Evolutionary conservation across 2,888 invertebrate genomes (phyloP).

Genomic region (Exocentrus adspersus): DNA sequence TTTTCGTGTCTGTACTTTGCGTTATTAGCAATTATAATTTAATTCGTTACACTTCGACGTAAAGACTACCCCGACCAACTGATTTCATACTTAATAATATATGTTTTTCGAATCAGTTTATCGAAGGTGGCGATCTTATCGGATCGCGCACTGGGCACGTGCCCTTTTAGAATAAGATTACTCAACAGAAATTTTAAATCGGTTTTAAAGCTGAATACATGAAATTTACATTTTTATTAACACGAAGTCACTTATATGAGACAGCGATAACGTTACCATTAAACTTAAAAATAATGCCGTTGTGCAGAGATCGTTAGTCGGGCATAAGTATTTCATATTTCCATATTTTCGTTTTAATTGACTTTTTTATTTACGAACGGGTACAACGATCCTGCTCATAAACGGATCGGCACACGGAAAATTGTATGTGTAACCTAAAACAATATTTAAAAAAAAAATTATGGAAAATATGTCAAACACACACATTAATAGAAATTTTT

Average conservation of each 20-base stretch:
- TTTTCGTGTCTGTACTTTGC: background rate
- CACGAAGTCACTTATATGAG: background rate
- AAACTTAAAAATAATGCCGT: background rate
- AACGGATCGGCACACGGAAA: too few relatives aligned
- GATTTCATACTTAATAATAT: background rate
- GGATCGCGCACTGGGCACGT: background rate
- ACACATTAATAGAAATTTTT: too few relatives aligned
- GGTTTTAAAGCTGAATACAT: background rate
- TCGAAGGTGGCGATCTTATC: slow-evolving; percentile 1
- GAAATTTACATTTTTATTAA: background rate
- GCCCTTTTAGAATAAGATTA: background rate
- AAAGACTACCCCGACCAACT: background rate
- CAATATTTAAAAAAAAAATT: too few relatives aligned
- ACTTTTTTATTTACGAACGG: too few relatives aligned
- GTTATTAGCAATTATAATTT: slow-evolving; percentile 4
- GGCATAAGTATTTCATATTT: too few relatives aligned
- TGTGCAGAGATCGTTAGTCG: background rate
- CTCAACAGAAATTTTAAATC: background rate
- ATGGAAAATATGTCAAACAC: too few relatives aligned
- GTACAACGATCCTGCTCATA: too few relatives aligned
- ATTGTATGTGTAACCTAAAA: too few relatives aligned
- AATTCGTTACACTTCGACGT: background rate
- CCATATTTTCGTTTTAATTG: too few relatives aligned
- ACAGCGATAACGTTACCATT: background rate
- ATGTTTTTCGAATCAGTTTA: background rate